Conservation (phyloP, 1,140 invertebrate species). For the Orchestia grillus region DNA sequence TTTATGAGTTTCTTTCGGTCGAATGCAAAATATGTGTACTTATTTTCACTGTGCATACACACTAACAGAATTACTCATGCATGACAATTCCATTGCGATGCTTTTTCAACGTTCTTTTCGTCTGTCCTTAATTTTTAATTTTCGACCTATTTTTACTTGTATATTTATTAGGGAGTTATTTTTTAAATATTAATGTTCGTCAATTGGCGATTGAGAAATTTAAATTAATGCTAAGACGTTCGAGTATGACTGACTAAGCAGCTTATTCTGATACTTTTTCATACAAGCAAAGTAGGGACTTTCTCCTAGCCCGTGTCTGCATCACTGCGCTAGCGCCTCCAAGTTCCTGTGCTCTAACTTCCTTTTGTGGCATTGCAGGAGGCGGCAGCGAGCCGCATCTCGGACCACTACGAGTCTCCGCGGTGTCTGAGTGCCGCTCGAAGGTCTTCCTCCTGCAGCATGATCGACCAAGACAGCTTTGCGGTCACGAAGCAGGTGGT, state of each 20-base stretch:
- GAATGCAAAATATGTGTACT: not conserved
- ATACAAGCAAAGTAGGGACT: not conserved
- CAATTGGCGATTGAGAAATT: not conserved
- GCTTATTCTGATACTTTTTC: not conserved
- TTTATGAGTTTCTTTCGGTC: not conserved
- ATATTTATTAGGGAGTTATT: not conserved
- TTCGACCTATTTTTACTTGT: not conserved
- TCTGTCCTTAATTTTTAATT: not conserved
- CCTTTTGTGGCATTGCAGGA: conserved; percentile 73
- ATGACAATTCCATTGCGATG: not conserved
- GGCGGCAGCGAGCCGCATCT: conserved; percentile 69
- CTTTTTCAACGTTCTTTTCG: not conserved
- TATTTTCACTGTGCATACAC: not conserved
- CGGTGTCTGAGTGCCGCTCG: conserved; percentile 62
- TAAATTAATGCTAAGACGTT: not conserved
- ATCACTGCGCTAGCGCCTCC: not conserved
- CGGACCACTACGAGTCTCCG: conserved; percentile 69
- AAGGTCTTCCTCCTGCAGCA: conserved; percentile 56
- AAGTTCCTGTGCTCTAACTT: not conserved
- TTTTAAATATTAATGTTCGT: not conserved
- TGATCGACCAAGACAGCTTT: conserved; percentile 61
- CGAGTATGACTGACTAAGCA: not conserved
- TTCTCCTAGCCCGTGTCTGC: not conserved
- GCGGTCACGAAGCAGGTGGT: conserved; percentile 79
- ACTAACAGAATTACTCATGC: not conserved